A percentile compares a stretch with the other conserved stretches of the same genome.
phyloP scores from a whole-genome alignment of 2,888 invertebrate genomes.

The Penaeus monodon region DNA sequence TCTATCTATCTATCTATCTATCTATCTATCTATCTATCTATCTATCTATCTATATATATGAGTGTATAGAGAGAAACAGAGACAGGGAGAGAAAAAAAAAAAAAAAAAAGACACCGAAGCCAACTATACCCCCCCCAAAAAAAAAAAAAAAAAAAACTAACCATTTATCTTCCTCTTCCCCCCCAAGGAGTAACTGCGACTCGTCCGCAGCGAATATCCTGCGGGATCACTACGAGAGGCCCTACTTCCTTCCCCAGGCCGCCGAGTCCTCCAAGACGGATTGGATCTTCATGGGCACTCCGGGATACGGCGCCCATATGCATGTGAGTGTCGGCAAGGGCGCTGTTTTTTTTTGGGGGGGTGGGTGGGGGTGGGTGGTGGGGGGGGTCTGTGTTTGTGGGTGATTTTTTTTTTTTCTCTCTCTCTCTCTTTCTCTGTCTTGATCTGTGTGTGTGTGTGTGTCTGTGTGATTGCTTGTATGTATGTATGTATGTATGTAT shows the following conservation, averaged over 20 bases:
- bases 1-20: background rate
- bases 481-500: too few relatives aligned
- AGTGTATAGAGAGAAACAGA: background rate
- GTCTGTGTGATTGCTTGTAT: too few relatives aligned
- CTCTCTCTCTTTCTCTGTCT: too few relatives aligned
- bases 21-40: background rate
- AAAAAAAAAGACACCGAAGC: background rate
- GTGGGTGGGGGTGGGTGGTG: background rate
- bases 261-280: slow-evolving; percentile 91
- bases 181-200: slow-evolving; percentile 89
- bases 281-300: slow-evolving; percentile 98
- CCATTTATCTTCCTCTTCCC: background rate
- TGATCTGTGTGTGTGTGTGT: too few relatives aligned
- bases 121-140: too few relatives aligned
- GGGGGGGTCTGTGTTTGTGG: background rate
- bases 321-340: slow-evolving; percentile 78
- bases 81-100: background rate
- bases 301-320: slow-evolving; percentile 94
- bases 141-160: background rate
- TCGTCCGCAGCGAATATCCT: slow-evolving; percentile 83
- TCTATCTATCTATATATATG: background rate
- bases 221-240: slow-evolving; percentile 82
- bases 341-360: background rate
- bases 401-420: too few relatives aligned
- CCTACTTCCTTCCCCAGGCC: slow-evolving; percentile 88